Percentiles rank a stretch among this genome's conserved stretches.
These are phyloP conservation scores for Morone saxatilis DNA, from an alignment of 2,113 vertebrate species.

Conservation along the genomic window DNA sequence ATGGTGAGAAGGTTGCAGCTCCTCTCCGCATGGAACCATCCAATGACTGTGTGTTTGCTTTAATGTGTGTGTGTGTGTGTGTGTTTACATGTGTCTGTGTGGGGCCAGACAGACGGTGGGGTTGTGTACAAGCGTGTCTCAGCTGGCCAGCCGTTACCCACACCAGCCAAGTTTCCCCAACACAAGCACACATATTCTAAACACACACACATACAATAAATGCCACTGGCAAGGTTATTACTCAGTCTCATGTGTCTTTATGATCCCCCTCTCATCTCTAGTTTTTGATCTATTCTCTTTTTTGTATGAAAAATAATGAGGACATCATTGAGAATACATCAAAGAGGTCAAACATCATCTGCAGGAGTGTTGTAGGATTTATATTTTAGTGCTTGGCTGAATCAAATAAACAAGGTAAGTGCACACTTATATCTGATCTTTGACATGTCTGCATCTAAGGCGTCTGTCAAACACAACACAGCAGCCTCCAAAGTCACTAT, in stretches of 20 bases:
- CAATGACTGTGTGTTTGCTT: constrained; percentile 15
- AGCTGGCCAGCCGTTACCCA: constrained; percentile 48
- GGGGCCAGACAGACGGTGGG: constrained; percentile 22
- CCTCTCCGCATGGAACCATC: constrained; percentile 45
- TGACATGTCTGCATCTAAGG: not conserved
- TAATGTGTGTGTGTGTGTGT: not conserved
- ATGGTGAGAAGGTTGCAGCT: constrained; percentile 52
- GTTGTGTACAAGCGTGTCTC: constrained; percentile 62
- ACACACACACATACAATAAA: constrained; percentile 39
- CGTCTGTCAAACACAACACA: not conserved
- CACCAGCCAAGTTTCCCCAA: constrained; percentile 3
- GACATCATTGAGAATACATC: constrained; percentile 64
- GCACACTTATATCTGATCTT: constrained; percentile 8
- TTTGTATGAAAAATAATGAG: constrained; percentile 77
- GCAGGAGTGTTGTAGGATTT: constrained; percentile 6
- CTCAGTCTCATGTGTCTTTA: constrained; percentile 66
- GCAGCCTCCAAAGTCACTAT: not conserved
- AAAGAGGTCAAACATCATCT: constrained; percentile 47
- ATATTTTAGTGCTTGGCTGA: constrained; percentile 18
- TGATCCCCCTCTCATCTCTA: constrained; percentile 44
- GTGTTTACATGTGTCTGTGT: constrained; percentile 2
- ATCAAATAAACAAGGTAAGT: constrained; percentile 29
- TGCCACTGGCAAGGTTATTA: constrained; percentile 80
- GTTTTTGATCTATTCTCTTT: constrained; percentile 63
- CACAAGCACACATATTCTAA: constrained; percentile 8